These are phyloP conservation scores for Coendou prehensilis DNA, from an alignment of 2,797 vertebrate species.

Conservation along the genomic window DNA sequence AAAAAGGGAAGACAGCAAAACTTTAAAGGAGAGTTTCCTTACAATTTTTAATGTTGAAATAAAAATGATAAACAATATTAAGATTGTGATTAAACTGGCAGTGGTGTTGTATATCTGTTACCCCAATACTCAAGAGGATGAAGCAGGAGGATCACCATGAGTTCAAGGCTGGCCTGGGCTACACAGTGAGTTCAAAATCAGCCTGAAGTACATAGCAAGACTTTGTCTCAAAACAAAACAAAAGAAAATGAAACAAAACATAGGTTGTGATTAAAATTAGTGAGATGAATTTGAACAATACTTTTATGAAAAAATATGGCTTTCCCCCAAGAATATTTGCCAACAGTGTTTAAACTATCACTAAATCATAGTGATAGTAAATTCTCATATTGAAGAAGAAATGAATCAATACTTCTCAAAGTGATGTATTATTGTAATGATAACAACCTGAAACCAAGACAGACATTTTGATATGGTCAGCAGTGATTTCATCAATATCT, in stretches of 20 bases:
- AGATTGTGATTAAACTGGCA: too few relatives aligned
- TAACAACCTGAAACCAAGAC: conserved; percentile 16
- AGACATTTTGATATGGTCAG: neutral
- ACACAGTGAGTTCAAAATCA: neutral
- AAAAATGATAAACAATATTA: conserved; percentile 27
- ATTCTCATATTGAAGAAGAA: conserved; percentile 3
- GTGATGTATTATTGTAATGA: neutral
- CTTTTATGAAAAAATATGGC: neutral
- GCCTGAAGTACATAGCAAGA: neutral
- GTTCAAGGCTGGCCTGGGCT: neutral
- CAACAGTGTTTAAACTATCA: conserved; percentile 8
- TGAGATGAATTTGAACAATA: conserved; percentile 31
- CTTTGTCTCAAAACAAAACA: neutral
- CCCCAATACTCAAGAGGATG: too few relatives aligned
- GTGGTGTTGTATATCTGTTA: too few relatives aligned
- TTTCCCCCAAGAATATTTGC: neutral
- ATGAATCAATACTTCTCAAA: conserved; percentile 50
- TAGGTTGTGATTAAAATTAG: conserved; percentile 12
- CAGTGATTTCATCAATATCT: neutral
- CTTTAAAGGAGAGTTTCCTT: neutral
- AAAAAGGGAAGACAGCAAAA: neutral
- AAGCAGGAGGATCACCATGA: too few relatives aligned
- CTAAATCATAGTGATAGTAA: neutral
- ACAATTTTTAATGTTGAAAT: neutral
- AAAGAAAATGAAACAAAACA: neutral